Percentiles rank a stretch among this genome's conserved stretches.
These are phyloP conservation scores for Bombus breviceps DNA, from an alignment of 1,140 invertebrate genomes.

Conservation along the genomic window DNA sequence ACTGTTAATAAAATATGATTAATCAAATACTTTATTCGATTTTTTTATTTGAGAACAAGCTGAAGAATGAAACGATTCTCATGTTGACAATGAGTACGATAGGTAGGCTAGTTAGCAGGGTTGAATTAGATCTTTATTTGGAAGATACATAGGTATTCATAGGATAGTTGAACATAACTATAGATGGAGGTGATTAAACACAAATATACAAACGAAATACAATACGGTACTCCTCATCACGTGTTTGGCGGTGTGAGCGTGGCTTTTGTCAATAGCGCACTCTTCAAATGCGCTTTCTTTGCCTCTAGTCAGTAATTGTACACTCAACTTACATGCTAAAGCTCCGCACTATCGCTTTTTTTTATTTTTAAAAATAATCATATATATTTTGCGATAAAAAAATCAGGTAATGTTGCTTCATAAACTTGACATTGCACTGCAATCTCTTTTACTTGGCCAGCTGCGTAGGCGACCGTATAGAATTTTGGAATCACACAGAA, in stretches of 20 bases:
- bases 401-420: constrained; percentile 68
- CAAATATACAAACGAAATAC: constrained; percentile 77
- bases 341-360: constrained; percentile 59
- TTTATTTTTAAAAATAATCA: constrained; percentile 71
- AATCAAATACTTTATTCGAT: constrained; percentile 50
- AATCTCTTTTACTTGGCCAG: constrained; percentile 62
- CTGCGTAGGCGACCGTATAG: constrained; percentile 41
- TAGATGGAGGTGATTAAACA: constrained; percentile 69
- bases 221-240: constrained; percentile 64
- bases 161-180: constrained; percentile 72
- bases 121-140: constrained; percentile 77
- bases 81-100: constrained; percentile 32
- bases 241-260: constrained; percentile 57
- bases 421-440: constrained; percentile 65
- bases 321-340: constrained; percentile 68
- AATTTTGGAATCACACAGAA: constrained; percentile 66
- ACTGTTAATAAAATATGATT: constrained; percentile 2
- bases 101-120: constrained; percentile 55
- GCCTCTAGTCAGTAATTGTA: constrained; percentile 65
- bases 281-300: constrained; percentile 43
- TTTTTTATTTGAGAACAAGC: constrained; percentile 59
- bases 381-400: constrained; percentile 69
- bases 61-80: constrained; percentile 37
- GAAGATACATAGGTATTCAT: constrained; percentile 74
- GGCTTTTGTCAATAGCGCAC: constrained; percentile 44